A percentile compares a stretch with the other conserved stretches of the same genome.
phyloP scores from a whole-genome alignment of 2,797 vertebrate genomes.

The Ptychadena robeensis region DNA sequence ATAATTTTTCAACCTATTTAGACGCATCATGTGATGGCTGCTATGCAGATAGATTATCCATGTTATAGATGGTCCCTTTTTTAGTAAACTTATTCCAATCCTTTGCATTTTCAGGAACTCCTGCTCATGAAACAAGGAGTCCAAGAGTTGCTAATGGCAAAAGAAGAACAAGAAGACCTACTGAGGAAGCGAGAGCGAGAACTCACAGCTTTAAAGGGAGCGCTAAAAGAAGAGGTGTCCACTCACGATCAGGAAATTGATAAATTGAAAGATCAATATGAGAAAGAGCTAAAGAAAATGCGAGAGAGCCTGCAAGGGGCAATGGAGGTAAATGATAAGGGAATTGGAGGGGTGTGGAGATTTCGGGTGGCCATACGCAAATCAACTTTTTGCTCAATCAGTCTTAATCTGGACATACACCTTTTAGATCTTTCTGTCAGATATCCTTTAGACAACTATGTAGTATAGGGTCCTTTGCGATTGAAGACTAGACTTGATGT shows the following conservation, averaged over 20 bases:
- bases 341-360: no score
- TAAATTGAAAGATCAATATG: conserved; percentile 89
- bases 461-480: no score
- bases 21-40: background rate
- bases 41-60: background rate
- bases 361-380: no score
- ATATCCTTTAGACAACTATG: no score
- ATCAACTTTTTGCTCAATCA: no score
- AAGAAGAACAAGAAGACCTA: conserved; percentile 92
- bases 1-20: background rate
- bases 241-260: conserved; percentile 94
- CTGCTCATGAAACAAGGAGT: conserved; percentile 87
- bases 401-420: no score
- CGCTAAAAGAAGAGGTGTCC: conserved; percentile 93
- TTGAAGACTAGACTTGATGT: no score
- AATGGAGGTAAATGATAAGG: conserved; percentile 78
- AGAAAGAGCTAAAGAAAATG: conserved; percentile 82
- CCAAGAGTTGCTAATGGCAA: conserved; percentile 83
- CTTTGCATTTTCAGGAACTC: conserved; percentile 75
- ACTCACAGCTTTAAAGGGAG: conserved; percentile 93
- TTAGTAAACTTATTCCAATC: background rate
- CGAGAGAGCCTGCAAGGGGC: conserved; percentile 81
- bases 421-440: no score
- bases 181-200: conserved; percentile 90
- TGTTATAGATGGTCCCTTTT: background rate